Conservation (phyloP, 2,888 invertebrate genomes). For the Clepsis dumicolana region DNA sequence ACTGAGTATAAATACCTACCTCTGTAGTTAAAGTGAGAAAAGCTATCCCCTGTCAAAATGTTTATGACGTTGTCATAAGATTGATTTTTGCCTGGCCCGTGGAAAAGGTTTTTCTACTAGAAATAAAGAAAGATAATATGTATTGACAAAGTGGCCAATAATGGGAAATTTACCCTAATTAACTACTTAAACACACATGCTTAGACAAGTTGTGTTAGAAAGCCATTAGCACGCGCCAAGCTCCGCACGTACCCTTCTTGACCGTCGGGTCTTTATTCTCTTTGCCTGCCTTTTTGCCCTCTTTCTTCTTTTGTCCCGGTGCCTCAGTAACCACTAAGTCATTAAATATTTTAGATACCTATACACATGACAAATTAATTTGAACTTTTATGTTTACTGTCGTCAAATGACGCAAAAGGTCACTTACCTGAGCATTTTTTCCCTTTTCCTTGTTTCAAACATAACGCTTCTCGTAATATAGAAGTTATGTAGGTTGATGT, state of each 20-base stretch:
- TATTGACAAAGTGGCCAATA: too few relatives aligned
- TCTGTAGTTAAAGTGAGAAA: too few relatives aligned
- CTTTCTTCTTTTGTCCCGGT: constrained; percentile 67
- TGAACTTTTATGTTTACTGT: neutral
- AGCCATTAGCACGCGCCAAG: constrained; percentile 39
- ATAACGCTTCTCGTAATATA: constrained; percentile 86
- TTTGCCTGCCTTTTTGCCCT: constrained; percentile 75
- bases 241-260: constrained; percentile 77
- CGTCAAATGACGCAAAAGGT: neutral
- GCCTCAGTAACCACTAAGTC: constrained; percentile 69
- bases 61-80: too few relatives aligned
- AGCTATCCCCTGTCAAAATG: too few relatives aligned
- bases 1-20: too few relatives aligned
- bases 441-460: constrained; percentile 85
- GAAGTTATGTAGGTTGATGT: constrained; percentile 84
- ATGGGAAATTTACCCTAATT: neutral
- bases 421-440: constrained; percentile 77
- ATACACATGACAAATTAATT: neutral
- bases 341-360: constrained; percentile 23
- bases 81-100: too few relatives aligned
- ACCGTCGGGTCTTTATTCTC: constrained; percentile 71
- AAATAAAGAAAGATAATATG: too few relatives aligned
- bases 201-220: constrained; percentile 34
- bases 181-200: constrained; percentile 26
- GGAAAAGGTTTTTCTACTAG: too few relatives aligned